Percentiles rank a stretch among this genome's conserved stretches.
Conservation (phyloP, 2,113 vertebrate species). For the Oncorhynchus keta region DNA sequence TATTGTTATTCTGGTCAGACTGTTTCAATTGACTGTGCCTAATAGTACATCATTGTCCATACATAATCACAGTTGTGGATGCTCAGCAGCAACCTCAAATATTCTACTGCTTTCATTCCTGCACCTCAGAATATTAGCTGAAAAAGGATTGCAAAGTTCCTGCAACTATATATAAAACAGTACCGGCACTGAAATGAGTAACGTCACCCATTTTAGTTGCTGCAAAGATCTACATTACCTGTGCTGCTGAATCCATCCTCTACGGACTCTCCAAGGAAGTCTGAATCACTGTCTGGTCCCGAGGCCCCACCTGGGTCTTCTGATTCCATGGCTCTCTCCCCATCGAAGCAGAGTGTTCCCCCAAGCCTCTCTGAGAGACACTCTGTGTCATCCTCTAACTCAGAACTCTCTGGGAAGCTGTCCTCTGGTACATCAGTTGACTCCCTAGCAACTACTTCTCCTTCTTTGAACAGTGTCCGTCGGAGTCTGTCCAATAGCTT, state of each 20-base stretch:
- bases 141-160: too few species aligned
- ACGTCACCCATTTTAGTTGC: not conserved
- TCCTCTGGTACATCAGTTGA: slow-evolving; percentile 55
- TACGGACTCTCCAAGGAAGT: slow-evolving; percentile 76
- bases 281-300: slow-evolving; percentile 75
- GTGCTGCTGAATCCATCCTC: slow-evolving; percentile 73
- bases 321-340: slow-evolving; percentile 43
- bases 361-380: slow-evolving; percentile 84
- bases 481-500: slow-evolving; percentile 75
- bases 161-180: too few species aligned
- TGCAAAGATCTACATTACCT: slow-evolving; percentile 51
- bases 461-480: slow-evolving; percentile 72
- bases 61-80: not conserved
- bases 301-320: slow-evolving; percentile 62
- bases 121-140: too few species aligned
- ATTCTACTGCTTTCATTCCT: too few species aligned
- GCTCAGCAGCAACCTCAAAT: too few species aligned
- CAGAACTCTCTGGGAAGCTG: slow-evolving; percentile 80
- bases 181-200: not conserved
- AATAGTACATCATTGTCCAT: not conserved
- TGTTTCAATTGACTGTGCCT: not conserved
- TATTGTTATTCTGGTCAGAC: not conserved
- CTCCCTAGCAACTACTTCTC: slow-evolving; percentile 41
- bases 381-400: slow-evolving; percentile 91
- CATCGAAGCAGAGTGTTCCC: slow-evolving; percentile 87